Conservation (phyloP, 2,113 vertebrate species). For the Corythornis madagascariensis region DNA sequence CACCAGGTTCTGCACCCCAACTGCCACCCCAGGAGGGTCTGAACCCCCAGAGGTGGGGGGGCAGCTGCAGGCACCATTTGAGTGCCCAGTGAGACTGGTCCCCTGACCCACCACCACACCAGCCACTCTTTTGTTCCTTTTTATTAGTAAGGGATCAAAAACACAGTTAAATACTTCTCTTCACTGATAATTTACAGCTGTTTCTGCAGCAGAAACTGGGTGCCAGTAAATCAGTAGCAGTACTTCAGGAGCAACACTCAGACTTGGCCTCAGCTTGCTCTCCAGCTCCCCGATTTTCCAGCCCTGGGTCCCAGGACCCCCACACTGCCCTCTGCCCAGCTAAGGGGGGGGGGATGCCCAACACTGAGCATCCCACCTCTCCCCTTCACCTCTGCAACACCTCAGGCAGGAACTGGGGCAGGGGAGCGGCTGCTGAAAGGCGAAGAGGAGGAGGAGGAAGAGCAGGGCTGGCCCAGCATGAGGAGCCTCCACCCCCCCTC, state of each 20-base stretch:
- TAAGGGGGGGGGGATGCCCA: fast-evolving
- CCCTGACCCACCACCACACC: fast-evolving
- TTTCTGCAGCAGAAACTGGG: neutral
- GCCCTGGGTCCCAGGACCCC: fast-evolving
- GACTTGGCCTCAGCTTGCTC: neutral
- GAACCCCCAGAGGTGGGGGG: neutral
- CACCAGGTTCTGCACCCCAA: fast-evolving
- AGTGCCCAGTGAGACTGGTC: neutral
- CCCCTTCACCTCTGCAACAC: fast-evolving
- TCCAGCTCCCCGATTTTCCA: fast-evolving
- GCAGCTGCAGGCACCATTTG: fast-evolving
- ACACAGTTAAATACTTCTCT: conserved; percentile 35
- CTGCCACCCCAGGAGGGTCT: too few species aligned
- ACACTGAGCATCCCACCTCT: neutral
- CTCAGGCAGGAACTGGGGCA: fast-evolving
- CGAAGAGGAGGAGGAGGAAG: neutral
- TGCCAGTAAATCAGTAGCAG: neutral
- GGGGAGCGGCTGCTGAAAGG: neutral
- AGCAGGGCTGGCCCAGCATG: neutral
- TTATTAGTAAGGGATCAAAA: conserved; percentile 30
- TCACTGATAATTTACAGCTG: conserved; percentile 28
- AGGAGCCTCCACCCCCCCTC: fast-evolving
- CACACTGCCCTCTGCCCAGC: too few species aligned
- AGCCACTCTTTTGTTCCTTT: neutral
- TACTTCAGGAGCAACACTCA: neutral